Evolutionary conservation across 2,888 invertebrate genomes (phyloP), one percentile per base, ranked within the genome.

Genomic region (Spodoptera littoralis): DNA sequence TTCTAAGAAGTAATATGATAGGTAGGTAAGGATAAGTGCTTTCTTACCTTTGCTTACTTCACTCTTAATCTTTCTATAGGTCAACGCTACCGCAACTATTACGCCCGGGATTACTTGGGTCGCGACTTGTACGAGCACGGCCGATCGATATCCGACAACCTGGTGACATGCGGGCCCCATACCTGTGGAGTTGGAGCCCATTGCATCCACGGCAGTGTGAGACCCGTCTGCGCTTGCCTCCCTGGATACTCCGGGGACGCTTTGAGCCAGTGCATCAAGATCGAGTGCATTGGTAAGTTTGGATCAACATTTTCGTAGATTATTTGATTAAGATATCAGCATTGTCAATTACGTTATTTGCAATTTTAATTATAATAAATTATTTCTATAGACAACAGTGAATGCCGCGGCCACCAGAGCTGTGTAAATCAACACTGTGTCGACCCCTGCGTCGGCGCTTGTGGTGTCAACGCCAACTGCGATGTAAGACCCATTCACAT

Each of bases 231-330:
- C 84, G 97, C 97, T 27, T 98, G 97, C 80, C 94, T 97, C 73
- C 96, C 97, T 11, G 97, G 97, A 0, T 96, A 97, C 88, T 96
- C 96, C 75, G 98, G 98, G 41, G 97, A 98, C 89, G 97, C 98
- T 0, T 91, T 97, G 65, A 93, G 95, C 1, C 95, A 96, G 76
- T 98, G 98, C 87, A 95, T 96, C 80, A 96, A 96, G 73, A 97
- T 97, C 54, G 97, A 97, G 84, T 97, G 97, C 83, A 90, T 96
- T 80, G 96, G 96, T 96, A 82, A 94, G 95, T 91, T 11, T 27
- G 4, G 5, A 27, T 4, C 27, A 27, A 5, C 27, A 4, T 27
- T 27, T 27, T 4, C 6, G 13, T 51, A 22, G 9, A 5, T 9
- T 12, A 27, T 27, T 27, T 27, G 5, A 3, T 27, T 27, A 27